Evolutionary conservation across 1,140 invertebrate species (phyloP).

Genomic region (Drosophila lacertosa): DNA sequence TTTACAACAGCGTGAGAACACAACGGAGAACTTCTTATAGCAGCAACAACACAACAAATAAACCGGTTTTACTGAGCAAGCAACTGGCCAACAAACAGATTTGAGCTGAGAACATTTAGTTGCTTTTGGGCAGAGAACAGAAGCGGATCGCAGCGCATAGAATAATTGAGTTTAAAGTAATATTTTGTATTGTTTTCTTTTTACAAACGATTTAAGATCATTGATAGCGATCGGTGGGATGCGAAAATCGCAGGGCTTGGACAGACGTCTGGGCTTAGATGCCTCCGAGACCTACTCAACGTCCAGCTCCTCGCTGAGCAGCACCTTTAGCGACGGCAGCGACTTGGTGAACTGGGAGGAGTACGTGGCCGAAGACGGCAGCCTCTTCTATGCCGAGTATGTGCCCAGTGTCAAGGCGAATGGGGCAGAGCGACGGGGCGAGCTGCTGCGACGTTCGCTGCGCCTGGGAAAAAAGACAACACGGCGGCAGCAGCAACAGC

Average conservation of each 20-base stretch:
- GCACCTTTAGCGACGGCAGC: conserved; percentile 76
- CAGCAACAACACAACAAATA: neutral
- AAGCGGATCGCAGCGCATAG: conserved; percentile 16
- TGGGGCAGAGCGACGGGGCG: conserved; percentile 61
- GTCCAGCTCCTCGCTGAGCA: conserved; percentile 68
- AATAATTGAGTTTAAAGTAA: neutral
- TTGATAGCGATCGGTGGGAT: conserved; percentile 32
- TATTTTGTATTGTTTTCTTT: neutral
- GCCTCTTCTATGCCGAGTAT: conserved; percentile 80
- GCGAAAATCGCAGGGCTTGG: conserved; percentile 71
- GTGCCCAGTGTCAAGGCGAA: conserved; percentile 49
- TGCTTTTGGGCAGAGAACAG: conserved; percentile 19
- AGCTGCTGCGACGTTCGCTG: conserved; percentile 68
- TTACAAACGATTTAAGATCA: neutral
- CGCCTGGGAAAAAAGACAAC: conserved; percentile 76
- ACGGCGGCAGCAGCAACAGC: conserved; percentile 60
- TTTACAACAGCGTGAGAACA: conserved; percentile 16
- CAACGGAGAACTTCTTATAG: neutral
- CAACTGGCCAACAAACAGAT: conserved; percentile 16
- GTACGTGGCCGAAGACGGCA: conserved; percentile 75
- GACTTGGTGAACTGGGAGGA: conserved; percentile 82
- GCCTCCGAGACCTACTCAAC: conserved; percentile 73
- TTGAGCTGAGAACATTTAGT: conserved; percentile 24
- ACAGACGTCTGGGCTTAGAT: conserved; percentile 36
- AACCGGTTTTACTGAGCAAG: conserved; percentile 40